A percentile compares a stretch with the other conserved stretches of the same genome.
These are phyloP conservation scores for Acipenser oxyrinchus DNA, from an alignment of 2,797 vertebrate species.

Conservation along the genomic window DNA sequence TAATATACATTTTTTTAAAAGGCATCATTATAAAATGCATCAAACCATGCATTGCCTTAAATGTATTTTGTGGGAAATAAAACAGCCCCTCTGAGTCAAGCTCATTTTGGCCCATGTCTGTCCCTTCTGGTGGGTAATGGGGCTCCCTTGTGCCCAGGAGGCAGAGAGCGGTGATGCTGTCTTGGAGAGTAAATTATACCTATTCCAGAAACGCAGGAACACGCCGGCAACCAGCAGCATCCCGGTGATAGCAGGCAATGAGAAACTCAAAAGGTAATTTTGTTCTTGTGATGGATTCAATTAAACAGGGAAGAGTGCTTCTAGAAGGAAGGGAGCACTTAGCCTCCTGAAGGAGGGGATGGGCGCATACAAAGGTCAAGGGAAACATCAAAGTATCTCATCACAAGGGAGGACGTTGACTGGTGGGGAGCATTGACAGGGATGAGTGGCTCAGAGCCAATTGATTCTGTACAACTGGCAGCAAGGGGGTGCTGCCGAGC, in stretches of 20 bases:
- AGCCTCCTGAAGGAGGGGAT: background rate
- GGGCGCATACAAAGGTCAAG: background rate
- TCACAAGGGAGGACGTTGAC: background rate
- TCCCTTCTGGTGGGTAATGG: constrained; percentile 21
- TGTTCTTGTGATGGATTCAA: constrained; percentile 24
- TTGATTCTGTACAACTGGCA: too few species aligned
- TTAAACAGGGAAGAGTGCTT: constrained; percentile 11
- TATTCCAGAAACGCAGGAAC: constrained; percentile 17
- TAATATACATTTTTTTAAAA: too few species aligned
- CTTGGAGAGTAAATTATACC: constrained; percentile 21
- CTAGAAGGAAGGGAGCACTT: constrained; percentile 10
- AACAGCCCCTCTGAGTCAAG: constrained; percentile 10
- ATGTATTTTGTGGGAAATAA: constrained; percentile 15
- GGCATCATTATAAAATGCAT: too few species aligned
- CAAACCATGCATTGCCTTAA: constrained; percentile 6
- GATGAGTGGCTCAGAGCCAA: too few species aligned
- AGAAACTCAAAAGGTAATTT: constrained; percentile 16
- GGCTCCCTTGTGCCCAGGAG: constrained; percentile 3
- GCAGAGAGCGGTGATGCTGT: constrained; percentile 12
- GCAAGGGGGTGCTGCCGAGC: too few species aligned
- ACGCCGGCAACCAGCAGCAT: constrained; percentile 8
- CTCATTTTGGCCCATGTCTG: constrained; percentile 18
- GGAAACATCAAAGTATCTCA: background rate
- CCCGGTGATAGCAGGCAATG: constrained; percentile 23
- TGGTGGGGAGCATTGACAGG: background rate